Conservation (phyloP, 2,888 invertebrate species). For the Lycophotia porphyrea region DNA sequence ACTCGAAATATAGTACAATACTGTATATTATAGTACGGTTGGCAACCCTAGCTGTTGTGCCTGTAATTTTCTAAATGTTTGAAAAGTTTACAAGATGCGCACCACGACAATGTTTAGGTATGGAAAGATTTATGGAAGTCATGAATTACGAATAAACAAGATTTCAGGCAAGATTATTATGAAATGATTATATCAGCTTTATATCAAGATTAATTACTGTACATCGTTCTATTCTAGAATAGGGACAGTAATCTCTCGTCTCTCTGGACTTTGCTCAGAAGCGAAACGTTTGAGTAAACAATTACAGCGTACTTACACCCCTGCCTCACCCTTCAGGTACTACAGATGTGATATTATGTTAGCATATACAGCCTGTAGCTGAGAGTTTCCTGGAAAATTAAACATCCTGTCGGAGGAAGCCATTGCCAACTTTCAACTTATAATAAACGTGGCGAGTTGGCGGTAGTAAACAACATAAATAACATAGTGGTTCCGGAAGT, state of each 20-base stretch:
- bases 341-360: neutral
- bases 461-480: constrained; percentile 62
- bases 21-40: no score
- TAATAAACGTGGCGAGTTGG: constrained; percentile 36
- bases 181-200: neutral
- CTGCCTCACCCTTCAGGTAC: constrained; percentile 1
- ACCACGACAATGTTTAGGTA: neutral
- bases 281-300: neutral
- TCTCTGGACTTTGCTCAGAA: neutral
- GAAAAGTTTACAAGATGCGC: neutral
- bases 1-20: no score
- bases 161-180: neutral
- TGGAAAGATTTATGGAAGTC: neutral
- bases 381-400: neutral
- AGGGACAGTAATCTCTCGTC: neutral
- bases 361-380: neutral
- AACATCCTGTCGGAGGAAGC: constrained; percentile 13
- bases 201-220: neutral
- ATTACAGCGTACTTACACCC: neutral
- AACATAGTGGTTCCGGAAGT: constrained; percentile 53
- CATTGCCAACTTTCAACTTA: constrained; percentile 34
- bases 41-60: no score
- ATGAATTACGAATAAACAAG: neutral
- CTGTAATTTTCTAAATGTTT: neutral
- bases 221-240: neutral